A percentile compares a stretch with the other conserved stretches of the same genome.
These are phyloP conservation scores for Paedocypris sp. DNA, from an alignment of 2,113 vertebrate species.

Conservation along the genomic window DNA sequence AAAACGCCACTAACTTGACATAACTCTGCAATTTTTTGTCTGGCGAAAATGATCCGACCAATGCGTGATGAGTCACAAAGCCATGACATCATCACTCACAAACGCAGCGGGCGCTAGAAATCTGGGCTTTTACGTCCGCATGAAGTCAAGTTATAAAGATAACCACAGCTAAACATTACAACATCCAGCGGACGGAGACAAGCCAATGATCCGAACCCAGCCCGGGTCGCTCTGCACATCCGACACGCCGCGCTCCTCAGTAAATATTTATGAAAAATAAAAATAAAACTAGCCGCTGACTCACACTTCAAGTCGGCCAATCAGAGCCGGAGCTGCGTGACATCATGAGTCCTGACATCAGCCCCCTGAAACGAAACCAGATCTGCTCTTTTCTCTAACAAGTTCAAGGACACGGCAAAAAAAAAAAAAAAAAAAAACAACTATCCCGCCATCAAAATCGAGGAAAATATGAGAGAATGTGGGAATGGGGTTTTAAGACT, in stretches of 20 bases:
- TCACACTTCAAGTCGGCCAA: neutral
- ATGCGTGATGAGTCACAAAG: neutral
- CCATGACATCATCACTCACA: slow-evolving; percentile 2
- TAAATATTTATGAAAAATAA: slow-evolving; percentile 6
- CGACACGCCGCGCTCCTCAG: no score
- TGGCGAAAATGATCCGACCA: neutral
- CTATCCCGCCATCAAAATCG: slow-evolving; percentile 1
- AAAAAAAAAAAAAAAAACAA: no score
- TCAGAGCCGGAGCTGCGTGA: slow-evolving; percentile 1
- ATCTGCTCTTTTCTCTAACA: slow-evolving; percentile 3
- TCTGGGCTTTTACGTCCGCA: neutral
- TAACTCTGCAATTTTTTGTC: neutral
- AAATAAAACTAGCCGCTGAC: slow-evolving; percentile 6
- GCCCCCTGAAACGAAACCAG: slow-evolving; percentile 8
- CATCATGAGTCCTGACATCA: slow-evolving; percentile 15
- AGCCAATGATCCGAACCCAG: no score
- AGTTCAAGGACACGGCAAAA: slow-evolving; percentile 17
- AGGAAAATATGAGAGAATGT: neutral
- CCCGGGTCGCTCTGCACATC: no score
- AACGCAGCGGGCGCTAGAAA: neutral
- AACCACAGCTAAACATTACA: neutral
- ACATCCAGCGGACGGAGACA: neutral
- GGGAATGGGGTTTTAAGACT: no score
- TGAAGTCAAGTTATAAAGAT: neutral
- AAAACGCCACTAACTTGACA: slow-evolving; percentile 7